Base-by-base conservation (phyloP, 2,113 vertebrate genomes). In the Acinonyx jubatus region DNA sequence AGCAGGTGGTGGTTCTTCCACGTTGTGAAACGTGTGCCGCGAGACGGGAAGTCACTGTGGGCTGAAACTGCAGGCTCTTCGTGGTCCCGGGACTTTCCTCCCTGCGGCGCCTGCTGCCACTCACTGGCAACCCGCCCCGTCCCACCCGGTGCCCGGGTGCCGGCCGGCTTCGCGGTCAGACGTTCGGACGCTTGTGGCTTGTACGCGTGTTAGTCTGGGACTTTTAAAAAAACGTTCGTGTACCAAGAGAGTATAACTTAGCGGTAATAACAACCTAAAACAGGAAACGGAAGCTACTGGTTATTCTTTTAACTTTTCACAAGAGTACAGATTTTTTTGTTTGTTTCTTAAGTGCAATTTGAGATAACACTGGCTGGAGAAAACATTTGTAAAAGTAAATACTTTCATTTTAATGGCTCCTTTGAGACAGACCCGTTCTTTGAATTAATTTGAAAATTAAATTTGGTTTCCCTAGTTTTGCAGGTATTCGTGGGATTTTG, bases 151-250 rank as follows among this genome's bases (percentile, higher is more conserved):
- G 8, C 45, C 45, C 9, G 1, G 41, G n/a, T 36, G 3, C 21
- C 21, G 12, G 18, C 19, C 52, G 29, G 15, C 19, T 68, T 45
- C 23, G 4, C n/a, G 9, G 63, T 19, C 45, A 25, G 61, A 2
- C 68, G 36, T 25, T 4, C 29, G 7, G 25, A 65, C 41, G 15
- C 16, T 50, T 25, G 19, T 52, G 38, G 48, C 73, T 73, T 80
- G 66, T 27, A 73, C 65, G n/a, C 73, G 10, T 91, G 9, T 57
- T 45, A 1, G 1, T 83, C n/a, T 21, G 25, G 27, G 36, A 45
- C 29, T 69, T 68, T 97, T 89, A 1, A 0, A 3, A 33, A 95
- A 12, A 65, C 80, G 69, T 93, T 93, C 95, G 96, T 96, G 85
- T 93, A 82, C 79, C 68, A 79, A 91, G 55, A 80, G 48, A 76